Base-by-base conservation (phyloP, 1,140 invertebrate species). In the Anastrepha obliqua region DNA sequence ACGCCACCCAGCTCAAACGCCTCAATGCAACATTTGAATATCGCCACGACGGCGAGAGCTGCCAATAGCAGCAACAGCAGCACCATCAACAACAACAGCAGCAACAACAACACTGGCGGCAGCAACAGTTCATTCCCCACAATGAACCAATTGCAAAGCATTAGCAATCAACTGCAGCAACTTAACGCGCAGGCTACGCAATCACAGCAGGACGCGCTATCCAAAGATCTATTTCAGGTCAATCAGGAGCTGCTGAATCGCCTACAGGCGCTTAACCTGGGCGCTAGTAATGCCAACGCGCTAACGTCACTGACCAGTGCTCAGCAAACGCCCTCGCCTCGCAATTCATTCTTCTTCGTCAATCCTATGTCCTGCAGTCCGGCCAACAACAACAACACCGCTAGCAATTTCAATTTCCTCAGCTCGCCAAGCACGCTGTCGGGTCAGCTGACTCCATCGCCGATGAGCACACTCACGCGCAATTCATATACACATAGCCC, bases 161-260 rank as follows among this genome's bases (percentile, higher is more conserved):
- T 65, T 89, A 89, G 42, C 89, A 91, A 42, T 60, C 90, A 89
- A 42, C 89, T 91, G 29, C 91, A 92, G 86, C 90, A 91, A 13
- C 88, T 92, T 59, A 89, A 91, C 87, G 65, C 89, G 88, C 86
- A 89, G 88, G 20, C 89, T 87, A 87, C 20, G 11, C 74, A 91
- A 62, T 90, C 92, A 87, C 47, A 87, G 17, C 91, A 93, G 81
- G 92, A 93, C 85, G 89, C 91, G 1, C 85, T 93, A 11, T 91
- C 92, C 70, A 93, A 94, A 86, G 91, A 93, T 88, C 89, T 92
- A 86, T 91, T 91, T 60, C 93, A 93, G 62, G 90, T 92, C n/a
- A 93, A 94, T 88, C 93, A 94, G 20, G 95, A 95, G 88, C 91
- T 95, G n/a, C 89, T 95, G 20, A 95, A 95, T 88, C 94, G 94